Conservation (phyloP, 2,113 vertebrate species). For the Cyanoramphus novaezelandiae region DNA sequence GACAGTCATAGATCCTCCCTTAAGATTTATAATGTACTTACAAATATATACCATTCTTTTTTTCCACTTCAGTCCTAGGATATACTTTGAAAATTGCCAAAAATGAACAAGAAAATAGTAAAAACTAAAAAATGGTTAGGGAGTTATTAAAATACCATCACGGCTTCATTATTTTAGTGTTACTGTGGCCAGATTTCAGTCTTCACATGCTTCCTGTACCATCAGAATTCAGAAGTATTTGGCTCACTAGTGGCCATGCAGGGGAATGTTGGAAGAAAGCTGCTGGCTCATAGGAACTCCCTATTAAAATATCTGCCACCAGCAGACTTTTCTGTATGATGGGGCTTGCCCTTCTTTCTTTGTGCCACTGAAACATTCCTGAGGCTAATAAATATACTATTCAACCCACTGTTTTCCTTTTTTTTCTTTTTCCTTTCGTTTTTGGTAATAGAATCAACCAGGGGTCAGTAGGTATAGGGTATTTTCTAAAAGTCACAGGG, state of each 20-base stretch:
- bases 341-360: neutral
- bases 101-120: neutral
- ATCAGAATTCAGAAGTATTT: neutral
- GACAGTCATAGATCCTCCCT: neutral
- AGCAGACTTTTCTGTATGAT: neutral
- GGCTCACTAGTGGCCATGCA: neutral
- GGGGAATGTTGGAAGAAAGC: neutral
- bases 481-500: neutral
- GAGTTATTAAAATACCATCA: constrained; percentile 17
- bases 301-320: neutral
- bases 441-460: neutral
- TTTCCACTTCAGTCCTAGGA: neutral
- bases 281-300: neutral
- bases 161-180: constrained; percentile 8
- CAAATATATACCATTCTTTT: neutral
- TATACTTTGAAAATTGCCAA: neutral
- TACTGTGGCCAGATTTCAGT: neutral
- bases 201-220: neutral
- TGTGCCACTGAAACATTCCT: neutral
- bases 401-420: neutral
- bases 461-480: neutral
- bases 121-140: neutral
- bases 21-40: constrained; percentile 32
- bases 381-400: neutral
- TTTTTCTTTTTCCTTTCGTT: rapidly evolving